phyloP scores from a whole-genome alignment of 2,888 invertebrate genomes.

The Achlya flavicornis region DNA sequence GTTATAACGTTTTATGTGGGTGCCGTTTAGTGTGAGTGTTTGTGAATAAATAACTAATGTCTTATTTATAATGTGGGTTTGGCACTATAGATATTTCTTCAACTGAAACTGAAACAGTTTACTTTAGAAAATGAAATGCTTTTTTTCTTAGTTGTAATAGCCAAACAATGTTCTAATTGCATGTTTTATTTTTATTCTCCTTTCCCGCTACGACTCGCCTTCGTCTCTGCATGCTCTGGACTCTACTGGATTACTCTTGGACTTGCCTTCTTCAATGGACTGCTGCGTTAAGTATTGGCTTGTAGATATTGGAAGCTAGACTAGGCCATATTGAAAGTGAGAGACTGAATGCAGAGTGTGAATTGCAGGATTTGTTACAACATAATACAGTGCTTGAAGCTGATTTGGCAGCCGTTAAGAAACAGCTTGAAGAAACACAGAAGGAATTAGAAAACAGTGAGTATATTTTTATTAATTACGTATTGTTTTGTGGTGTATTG shows the following conservation, averaged over 20 bases:
- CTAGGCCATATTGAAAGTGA: slow-evolving; percentile 85
- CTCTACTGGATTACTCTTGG: slow-evolving; percentile 32
- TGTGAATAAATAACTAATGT: not conserved
- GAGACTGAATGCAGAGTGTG: slow-evolving; percentile 85
- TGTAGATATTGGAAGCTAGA: slow-evolving; percentile 85
- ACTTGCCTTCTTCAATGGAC: slow-evolving; percentile 20
- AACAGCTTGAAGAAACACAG: slow-evolving; percentile 71
- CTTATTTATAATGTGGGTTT: not conserved
- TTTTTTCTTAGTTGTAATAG: slow-evolving; percentile 7
- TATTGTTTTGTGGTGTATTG: not conserved
- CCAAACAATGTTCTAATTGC: slow-evolving; percentile 61
- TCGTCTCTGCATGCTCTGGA: slow-evolving; percentile 48
- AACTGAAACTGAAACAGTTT: not conserved
- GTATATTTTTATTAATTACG: slow-evolving; percentile 29
- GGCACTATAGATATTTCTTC: not conserved
- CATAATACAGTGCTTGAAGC: slow-evolving; percentile 87
- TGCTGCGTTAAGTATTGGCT: slow-evolving; percentile 54
- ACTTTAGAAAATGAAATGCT: not conserved
- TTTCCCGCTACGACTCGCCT: slow-evolving; percentile 51
- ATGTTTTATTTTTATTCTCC: slow-evolving; percentile 69
- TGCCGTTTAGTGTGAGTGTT: not conserved
- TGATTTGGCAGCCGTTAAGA: slow-evolving; percentile 80
- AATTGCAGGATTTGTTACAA: slow-evolving; percentile 85
- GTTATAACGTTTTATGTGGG: slow-evolving; percentile 9
- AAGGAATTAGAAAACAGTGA: slow-evolving; percentile 68